These are phyloP conservation scores for Falco naumanni DNA, from an alignment of 2,797 vertebrate genomes.

Conservation along the genomic window DNA sequence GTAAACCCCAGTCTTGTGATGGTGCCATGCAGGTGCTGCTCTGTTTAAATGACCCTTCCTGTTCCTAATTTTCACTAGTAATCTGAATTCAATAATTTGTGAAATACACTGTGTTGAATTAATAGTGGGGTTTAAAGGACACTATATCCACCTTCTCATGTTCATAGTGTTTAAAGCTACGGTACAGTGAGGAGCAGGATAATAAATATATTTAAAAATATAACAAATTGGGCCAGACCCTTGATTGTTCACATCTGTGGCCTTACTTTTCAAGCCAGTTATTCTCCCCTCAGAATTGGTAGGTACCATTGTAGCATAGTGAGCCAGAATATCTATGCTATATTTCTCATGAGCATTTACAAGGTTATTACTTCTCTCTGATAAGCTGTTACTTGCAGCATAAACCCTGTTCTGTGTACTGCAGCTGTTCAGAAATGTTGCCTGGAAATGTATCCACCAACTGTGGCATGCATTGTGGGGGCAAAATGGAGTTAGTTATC, in stretches of 20 bases:
- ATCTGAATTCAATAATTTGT: background rate
- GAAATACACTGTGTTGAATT: background rate
- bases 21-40: background rate
- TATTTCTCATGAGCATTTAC: background rate
- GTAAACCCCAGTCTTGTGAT: constrained; percentile 66
- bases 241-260: background rate
- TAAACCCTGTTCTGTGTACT: background rate
- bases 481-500: background rate
- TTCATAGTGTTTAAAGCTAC: accelerated
- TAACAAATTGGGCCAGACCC: background rate
- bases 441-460: background rate
- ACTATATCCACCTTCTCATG: background rate
- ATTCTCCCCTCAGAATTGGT: background rate
- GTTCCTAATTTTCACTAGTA: background rate
- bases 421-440: background rate
- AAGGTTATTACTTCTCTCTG: background rate
- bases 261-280: background rate
- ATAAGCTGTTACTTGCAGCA: background rate
- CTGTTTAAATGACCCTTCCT: background rate
- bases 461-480: background rate
- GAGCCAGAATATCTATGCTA: background rate
- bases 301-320: background rate
- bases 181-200: background rate
- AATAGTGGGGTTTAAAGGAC: background rate
- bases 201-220: background rate